A percentile compares a stretch with the other conserved stretches of the same genome.
These are phyloP conservation scores for Argopecten irradians DNA, from an alignment of 1,140 invertebrate genomes.

Conservation along the genomic window DNA sequence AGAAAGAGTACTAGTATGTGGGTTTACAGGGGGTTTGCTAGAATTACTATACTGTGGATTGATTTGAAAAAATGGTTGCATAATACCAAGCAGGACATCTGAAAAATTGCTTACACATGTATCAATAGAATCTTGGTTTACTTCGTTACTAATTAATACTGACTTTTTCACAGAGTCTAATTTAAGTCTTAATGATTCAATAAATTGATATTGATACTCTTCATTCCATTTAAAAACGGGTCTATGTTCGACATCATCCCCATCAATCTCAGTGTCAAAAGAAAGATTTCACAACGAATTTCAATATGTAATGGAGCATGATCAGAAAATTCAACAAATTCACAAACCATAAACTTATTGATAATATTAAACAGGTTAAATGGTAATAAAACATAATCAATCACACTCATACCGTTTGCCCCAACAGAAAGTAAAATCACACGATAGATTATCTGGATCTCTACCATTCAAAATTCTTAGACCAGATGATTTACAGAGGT, in stretches of 20 bases:
- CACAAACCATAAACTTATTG: constrained; percentile 11
- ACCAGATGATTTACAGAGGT: not conserved
- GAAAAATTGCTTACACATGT: not conserved
- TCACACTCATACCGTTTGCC: constrained; percentile 24
- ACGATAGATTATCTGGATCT: not conserved
- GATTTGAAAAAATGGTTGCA: not conserved
- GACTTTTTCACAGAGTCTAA: not conserved
- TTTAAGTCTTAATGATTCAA: not conserved
- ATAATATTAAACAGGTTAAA: not conserved
- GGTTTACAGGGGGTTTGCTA: too few relatives aligned
- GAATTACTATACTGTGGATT: too few relatives aligned
- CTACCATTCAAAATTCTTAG: not conserved
- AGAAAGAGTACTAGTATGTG: too few relatives aligned
- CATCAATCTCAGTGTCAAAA: not conserved
- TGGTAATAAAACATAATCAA: constrained; percentile 28
- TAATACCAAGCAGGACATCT: not conserved
- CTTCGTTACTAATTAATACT: not conserved
- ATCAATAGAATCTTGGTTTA: not conserved
- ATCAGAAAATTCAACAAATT: constrained; percentile 23
- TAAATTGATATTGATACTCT: not conserved
- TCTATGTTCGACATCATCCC: not conserved
- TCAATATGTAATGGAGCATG: constrained; percentile 30
- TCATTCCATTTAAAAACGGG: not conserved
- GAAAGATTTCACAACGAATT: not conserved
- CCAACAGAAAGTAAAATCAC: constrained; percentile 24